phyloP scores from a whole-genome alignment of 2,113 vertebrate species.

The Lonchura striata region DNA sequence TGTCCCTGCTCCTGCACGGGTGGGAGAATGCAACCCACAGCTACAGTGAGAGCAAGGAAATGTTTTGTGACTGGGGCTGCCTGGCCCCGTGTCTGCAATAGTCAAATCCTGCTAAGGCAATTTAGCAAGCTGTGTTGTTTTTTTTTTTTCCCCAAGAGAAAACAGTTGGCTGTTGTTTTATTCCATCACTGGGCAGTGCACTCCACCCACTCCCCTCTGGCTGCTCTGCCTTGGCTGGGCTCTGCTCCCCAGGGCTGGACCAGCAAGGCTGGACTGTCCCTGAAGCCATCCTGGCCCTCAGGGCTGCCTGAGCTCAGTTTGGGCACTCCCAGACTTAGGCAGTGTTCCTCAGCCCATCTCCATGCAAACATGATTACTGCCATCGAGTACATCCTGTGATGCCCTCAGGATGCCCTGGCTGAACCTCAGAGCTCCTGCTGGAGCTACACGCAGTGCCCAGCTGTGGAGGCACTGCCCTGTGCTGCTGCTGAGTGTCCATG shows the following conservation, averaged over 20 bases:
- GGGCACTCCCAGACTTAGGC: not conserved
- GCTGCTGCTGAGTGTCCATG: not conserved
- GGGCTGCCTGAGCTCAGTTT: not conserved
- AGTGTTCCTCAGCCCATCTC: not conserved
- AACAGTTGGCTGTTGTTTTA: not conserved
- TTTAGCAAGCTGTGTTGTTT: not conserved
- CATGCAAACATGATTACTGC: not conserved
- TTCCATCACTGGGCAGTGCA: not conserved
- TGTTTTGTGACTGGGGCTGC: not conserved
- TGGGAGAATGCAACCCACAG: not conserved
- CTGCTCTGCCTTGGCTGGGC: not conserved
- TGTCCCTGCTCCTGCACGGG: fast-evolving
- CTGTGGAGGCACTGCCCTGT: not conserved
- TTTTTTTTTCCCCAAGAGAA: not conserved
- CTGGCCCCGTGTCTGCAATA: not conserved
- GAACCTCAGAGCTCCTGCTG: not conserved
- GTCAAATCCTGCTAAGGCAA: not conserved
- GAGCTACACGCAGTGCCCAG: not conserved
- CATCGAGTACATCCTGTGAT: not conserved
- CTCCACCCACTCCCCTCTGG: not conserved
- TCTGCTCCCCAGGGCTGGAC: not conserved
- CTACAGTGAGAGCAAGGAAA: not conserved
- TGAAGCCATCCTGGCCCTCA: not conserved
- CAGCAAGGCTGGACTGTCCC: not conserved
- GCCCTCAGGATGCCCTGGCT: not conserved